A percentile compares a stretch with the other conserved stretches of the same genome.
Evolutionary conservation across 2,888 invertebrate genomes (phyloP).

Genomic region (Limnephilus auricula): DNA sequence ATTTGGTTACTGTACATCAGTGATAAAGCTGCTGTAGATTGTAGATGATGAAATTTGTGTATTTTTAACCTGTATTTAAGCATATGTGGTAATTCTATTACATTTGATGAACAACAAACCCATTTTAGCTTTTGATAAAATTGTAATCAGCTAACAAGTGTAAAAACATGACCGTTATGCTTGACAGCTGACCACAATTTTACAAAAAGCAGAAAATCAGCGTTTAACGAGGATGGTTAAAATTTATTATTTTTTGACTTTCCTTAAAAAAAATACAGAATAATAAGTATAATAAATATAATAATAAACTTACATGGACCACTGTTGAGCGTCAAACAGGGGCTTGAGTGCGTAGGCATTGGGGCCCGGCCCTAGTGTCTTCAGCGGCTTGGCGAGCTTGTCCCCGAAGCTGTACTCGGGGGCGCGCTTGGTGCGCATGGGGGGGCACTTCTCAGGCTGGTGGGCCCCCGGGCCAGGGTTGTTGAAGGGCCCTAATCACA

Average conservation of each 20-base stretch:
- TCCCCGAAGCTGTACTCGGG: slow-evolving; percentile 79
- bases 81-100: no score
- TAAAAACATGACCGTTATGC: no score
- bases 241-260: no score
- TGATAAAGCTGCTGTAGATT: no score
- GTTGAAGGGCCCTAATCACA: slow-evolving; percentile 73
- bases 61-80: no score
- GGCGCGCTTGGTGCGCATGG: slow-evolving; percentile 76
- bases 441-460: slow-evolving; percentile 78
- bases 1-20: background rate
- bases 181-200: no score
- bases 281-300: background rate
- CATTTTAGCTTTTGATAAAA: no score
- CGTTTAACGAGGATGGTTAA: background rate
- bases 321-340: slow-evolving; percentile 76
- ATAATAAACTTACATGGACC: slow-evolving; percentile 73
- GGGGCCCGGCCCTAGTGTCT: slow-evolving; percentile 78
- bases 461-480: slow-evolving; percentile 73
- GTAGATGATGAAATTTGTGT: no score
- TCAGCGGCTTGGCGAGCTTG: slow-evolving; percentile 70
- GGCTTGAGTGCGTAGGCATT: slow-evolving; percentile 77
- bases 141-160: no score
- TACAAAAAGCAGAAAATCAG: background rate
- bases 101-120: no score
- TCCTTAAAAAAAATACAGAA: no score